Evolutionary conservation across 2,888 invertebrate genomes (phyloP).

Genomic region (Portevinia maculata): DNA sequence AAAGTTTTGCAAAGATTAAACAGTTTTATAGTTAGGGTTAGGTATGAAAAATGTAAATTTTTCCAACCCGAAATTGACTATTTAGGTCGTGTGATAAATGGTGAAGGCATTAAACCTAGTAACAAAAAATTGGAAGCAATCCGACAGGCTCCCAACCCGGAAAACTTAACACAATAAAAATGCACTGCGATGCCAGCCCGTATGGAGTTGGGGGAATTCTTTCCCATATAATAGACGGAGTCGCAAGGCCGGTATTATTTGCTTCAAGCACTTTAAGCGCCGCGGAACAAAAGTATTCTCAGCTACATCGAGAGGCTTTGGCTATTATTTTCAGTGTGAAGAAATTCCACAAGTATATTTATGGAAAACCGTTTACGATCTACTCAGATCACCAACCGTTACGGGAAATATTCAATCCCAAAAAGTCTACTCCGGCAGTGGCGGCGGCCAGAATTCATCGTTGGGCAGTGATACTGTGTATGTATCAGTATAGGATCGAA

Average conservation of each 20-base stretch:
- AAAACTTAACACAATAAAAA: background rate
- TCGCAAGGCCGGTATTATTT: too few relatives aligned
- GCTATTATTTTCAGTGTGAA: slow-evolving; percentile 24
- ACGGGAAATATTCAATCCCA: slow-evolving; percentile 16
- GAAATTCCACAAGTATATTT: slow-evolving; percentile 26
- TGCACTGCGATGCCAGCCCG: too few relatives aligned
- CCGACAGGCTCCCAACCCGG: background rate
- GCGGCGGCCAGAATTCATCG: slow-evolving; percentile 38
- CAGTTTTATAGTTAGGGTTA: slow-evolving; percentile 1
- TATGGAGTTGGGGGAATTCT: slow-evolving; percentile 12
- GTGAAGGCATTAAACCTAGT: too few relatives aligned
- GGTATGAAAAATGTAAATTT: too few relatives aligned
- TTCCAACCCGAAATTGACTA: too few relatives aligned
- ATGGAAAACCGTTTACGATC: slow-evolving; percentile 8
- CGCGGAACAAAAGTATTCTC: slow-evolving; percentile 16
- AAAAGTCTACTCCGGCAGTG: slow-evolving; percentile 10
- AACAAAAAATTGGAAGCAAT: slow-evolving; percentile 15
- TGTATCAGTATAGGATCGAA: slow-evolving; percentile 18
- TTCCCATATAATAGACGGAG: slow-evolving; percentile 6
- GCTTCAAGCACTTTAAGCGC: too few relatives aligned
- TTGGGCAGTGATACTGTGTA: slow-evolving; percentile 17
- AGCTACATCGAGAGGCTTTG: slow-evolving; percentile 19
- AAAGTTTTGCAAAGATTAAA: background rate
- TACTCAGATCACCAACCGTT: slow-evolving; percentile 17
- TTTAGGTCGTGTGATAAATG: too few relatives aligned